Conservation (phyloP, 2,797 vertebrate species). For the Etheostoma perlongum region DNA sequence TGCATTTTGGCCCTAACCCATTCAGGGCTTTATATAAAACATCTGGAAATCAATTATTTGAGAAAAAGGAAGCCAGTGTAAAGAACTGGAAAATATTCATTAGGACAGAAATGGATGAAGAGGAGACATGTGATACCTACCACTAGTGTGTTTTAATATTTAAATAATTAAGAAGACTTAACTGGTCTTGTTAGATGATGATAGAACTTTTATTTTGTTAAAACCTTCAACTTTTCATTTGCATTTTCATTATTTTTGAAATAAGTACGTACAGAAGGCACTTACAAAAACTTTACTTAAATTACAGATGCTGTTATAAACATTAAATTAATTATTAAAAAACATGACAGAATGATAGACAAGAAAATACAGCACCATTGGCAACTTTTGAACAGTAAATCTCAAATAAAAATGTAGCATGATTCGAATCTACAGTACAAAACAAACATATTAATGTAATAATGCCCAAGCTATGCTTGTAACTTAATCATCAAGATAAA, state of each 20-base stretch:
- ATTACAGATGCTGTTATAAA: conserved; percentile 84
- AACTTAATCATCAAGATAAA: conserved; percentile 77
- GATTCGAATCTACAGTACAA: conserved; percentile 85
- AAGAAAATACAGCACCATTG: conserved; percentile 85
- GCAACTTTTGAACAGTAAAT: conserved; percentile 85
- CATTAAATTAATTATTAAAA: conserved; percentile 79
- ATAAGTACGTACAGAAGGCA: conserved; percentile 96
- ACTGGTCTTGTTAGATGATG: conserved; percentile 49
- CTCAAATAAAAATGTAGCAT: conserved; percentile 84
- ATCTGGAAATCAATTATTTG: too few species aligned
- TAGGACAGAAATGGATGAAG: background rate
- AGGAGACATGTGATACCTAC: background rate
- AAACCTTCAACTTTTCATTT: conserved; percentile 77
- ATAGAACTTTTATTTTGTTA: conserved; percentile 80
- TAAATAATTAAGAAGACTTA: conserved; percentile 13
- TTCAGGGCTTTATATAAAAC: too few species aligned
- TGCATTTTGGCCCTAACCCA: too few species aligned
- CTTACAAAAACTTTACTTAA: conserved; percentile 93
- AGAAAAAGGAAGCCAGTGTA: too few species aligned
- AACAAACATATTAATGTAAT: conserved; percentile 79
- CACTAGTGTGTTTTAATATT: background rate
- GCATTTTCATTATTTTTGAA: conserved; percentile 68
- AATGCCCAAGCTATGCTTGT: conserved; percentile 79
- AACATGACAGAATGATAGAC: conserved; percentile 75
- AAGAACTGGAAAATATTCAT: conserved; percentile 30